Base-by-base conservation (phyloP, 2,888 invertebrate genomes). In the Atethmia centrago region DNA sequence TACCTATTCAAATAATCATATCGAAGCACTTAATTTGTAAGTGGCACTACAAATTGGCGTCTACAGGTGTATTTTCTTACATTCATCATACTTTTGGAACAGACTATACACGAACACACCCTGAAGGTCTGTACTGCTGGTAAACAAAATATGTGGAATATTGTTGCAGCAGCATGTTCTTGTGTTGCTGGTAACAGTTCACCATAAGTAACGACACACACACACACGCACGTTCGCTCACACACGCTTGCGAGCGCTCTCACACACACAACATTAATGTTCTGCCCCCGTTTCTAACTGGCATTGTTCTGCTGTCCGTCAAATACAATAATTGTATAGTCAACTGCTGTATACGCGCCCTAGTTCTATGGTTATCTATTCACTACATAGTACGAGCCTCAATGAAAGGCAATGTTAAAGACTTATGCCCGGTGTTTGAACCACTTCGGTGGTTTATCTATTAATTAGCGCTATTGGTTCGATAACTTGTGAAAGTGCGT, bases 401-500 rank as follows among this genome's bases (percentile, higher is more conserved):
- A 28, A 9, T 47, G 71, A 71, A 47, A 28, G 45, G 16, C 40
- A 56, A 40, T 47, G 28, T 56, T 68, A 31, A 40, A 49, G 25
- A 55, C 69, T 68, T 25, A 12, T n/a, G n/a, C n/a, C n/a, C n/a
- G n/a, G n/a, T n/a, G n/a, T n/a, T n/a, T n/a, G n/a, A n/a, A n/a
- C n/a, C n/a, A n/a, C n/a, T n/a, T n/a, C n/a, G n/a, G n/a, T n/a
- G n/a, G n/a, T n/a, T n/a, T n/a, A n/a, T n/a, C n/a, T n/a, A n/a
- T n/a, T n/a, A n/a, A n/a, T n/a, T n/a, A n/a, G n/a, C n/a, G n/a
- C n/a, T n/a, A n/a, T n/a, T n/a, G n/a, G n/a, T n/a, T n/a, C n/a
- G n/a, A n/a, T n/a, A n/a, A n/a, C n/a, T n/a, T n/a, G n/a, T n/a
- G n/a, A n/a, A n/a, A n/a, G n/a, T n/a, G n/a, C n/a, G n/a, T n/a